Conservation (phyloP, 2,113 vertebrate species). For the Phodopus roborovskii region DNA sequence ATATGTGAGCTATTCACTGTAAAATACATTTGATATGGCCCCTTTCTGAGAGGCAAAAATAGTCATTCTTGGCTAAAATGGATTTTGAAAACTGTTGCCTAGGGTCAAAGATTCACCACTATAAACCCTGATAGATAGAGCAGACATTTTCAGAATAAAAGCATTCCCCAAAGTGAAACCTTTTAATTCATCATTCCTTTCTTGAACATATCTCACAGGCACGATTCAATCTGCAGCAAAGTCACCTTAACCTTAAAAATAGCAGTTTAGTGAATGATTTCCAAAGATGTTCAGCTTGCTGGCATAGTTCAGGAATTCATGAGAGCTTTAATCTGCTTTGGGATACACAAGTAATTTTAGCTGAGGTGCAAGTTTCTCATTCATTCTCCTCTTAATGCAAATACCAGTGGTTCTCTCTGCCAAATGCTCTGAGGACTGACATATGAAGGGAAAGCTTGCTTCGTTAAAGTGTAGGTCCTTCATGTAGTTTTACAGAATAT, state of each 20-base stretch:
- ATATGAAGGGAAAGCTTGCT: conserved; percentile 54
- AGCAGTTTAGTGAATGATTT: conserved; percentile 53
- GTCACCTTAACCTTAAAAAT: conserved; percentile 60
- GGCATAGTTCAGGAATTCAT: conserved; percentile 15
- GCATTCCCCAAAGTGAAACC: background rate
- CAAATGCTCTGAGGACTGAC: background rate
- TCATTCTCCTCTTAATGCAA: conserved; percentile 40
- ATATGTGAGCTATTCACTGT: conserved; percentile 26
- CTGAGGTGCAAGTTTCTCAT: conserved; percentile 51
- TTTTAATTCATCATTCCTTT: conserved; percentile 56
- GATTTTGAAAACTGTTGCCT: conserved; percentile 58
- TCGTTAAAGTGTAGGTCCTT: conserved; percentile 76
- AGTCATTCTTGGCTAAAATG: conserved; percentile 48
- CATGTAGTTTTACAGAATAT: conserved; percentile 57
- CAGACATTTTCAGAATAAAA: conserved; percentile 51
- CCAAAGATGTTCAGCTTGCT: conserved; percentile 31
- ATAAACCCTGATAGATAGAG: conserved; percentile 11
- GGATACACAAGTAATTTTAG: conserved; percentile 1
- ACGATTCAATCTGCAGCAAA: conserved; percentile 52
- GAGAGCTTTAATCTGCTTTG: background rate
- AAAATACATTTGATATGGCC: conserved; percentile 60
- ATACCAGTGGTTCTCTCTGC: conserved; percentile 23
- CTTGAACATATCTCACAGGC: conserved; percentile 10
- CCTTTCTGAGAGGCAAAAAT: background rate
- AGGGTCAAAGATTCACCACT: conserved; percentile 26